These are phyloP conservation scores for Neodon shergylaensis DNA, from an alignment of 2,113 vertebrate species.

Conservation along the genomic window DNA sequence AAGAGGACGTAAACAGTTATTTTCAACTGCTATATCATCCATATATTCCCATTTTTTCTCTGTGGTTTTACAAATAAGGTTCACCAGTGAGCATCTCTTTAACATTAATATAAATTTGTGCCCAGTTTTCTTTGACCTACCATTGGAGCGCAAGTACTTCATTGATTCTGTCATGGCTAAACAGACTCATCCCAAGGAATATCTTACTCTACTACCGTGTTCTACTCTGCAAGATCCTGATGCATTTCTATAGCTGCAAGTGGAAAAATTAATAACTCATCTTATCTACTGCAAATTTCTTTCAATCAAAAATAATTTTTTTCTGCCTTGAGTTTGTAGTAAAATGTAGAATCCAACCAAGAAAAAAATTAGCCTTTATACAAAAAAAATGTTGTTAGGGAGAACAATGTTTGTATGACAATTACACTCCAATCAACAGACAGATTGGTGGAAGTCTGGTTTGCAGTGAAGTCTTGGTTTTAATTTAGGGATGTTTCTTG, in stretches of 20 bases:
- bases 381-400: neutral
- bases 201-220: neutral
- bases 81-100: neutral
- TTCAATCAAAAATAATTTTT: constrained; percentile 58
- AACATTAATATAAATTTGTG: neutral
- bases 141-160: neutral
- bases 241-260: neutral
- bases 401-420: constrained; percentile 44
- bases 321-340: constrained; percentile 2
- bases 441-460: constrained; percentile 52
- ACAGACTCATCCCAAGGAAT: neutral
- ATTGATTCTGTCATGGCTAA: neutral
- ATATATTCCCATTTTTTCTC: neutral
- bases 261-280: constrained; percentile 17
- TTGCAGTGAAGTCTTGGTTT: constrained; percentile 24
- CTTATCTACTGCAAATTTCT: constrained; percentile 13
- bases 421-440: neutral
- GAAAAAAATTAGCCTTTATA: neutral
- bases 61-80: neutral
- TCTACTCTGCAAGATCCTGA: neutral
- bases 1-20: neutral
- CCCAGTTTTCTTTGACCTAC: neutral
- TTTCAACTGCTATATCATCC: neutral
- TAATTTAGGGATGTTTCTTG: constrained; percentile 42
- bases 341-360: neutral